A percentile compares a stretch with the other conserved stretches of the same genome.
Evolutionary conservation across 2,888 invertebrate species (phyloP).

Genomic region (Anorthoa munda): DNA sequence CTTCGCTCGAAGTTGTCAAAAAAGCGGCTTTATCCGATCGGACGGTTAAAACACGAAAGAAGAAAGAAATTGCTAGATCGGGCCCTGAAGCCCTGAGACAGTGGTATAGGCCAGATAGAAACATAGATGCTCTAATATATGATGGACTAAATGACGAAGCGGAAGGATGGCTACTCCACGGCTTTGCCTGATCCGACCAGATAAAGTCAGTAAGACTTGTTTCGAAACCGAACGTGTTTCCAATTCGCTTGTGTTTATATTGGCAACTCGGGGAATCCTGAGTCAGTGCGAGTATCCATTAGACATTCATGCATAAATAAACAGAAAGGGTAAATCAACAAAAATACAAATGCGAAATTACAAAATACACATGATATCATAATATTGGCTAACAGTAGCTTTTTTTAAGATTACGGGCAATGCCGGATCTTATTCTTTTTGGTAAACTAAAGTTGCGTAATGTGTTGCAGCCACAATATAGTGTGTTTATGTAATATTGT

Average conservation of each 20-base stretch:
- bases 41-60: too few relatives aligned
- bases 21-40: too few relatives aligned
- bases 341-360: constrained; percentile 31
- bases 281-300: constrained; percentile 30
- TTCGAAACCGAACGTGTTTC: constrained; percentile 32
- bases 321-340: constrained; percentile 31
- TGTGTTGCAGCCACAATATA: too few relatives aligned
- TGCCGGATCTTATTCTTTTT: neutral
- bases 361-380: constrained; percentile 6
- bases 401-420: neutral
- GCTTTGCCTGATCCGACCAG: constrained; percentile 4
- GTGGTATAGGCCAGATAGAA: neutral
- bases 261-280: constrained; percentile 40
- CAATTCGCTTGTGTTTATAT: constrained; percentile 33
- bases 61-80: too few relatives aligned
- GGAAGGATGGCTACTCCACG: constrained; percentile 4
- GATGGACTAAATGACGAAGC: neutral
- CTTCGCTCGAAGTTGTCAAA: too few relatives aligned
- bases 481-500: too few relatives aligned
- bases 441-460: neutral
- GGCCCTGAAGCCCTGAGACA: too few relatives aligned
- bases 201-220: constrained; percentile 19
- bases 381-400: neutral
- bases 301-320: constrained; percentile 32
- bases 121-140: neutral